These are phyloP conservation scores for Lamellibrachia luymesi DNA, from an alignment of 1,140 invertebrate genomes.

Conservation along the genomic window DNA sequence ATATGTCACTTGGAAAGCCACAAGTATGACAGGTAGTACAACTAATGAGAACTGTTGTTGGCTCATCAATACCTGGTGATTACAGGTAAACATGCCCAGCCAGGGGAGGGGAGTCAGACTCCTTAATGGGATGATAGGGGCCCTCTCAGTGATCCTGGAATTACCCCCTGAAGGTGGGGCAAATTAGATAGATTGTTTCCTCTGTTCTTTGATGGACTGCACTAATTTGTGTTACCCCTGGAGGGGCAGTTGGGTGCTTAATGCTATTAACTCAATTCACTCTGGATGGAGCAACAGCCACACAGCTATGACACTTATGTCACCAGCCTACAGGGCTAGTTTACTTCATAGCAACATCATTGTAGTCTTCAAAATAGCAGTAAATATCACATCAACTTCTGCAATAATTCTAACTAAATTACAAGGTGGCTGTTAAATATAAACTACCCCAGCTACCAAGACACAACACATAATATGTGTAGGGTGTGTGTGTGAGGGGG, in stretches of 20 bases:
- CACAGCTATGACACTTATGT: not conserved
- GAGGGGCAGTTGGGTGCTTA: not conserved
- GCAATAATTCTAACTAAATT: not conserved
- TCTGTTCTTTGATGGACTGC: not conserved
- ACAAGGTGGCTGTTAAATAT: not conserved
- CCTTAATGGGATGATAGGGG: not conserved
- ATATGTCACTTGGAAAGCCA: not conserved
- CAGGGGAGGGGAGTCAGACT: not conserved
- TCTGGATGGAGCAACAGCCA: not conserved
- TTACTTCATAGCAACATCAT: not conserved
- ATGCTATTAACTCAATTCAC: not conserved
- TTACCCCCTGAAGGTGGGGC: not conserved
- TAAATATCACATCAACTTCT: not conserved
- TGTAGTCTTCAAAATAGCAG: not conserved
- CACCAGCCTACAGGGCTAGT: not conserved
- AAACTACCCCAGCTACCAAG: not conserved
- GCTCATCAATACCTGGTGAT: conserved; percentile 4
- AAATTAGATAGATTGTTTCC: not conserved
- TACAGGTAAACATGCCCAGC: not conserved
- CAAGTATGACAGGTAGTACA: not conserved
- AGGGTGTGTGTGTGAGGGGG: no score
- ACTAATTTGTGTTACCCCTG: not conserved
- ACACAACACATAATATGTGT: not conserved
- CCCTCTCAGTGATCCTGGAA: not conserved
- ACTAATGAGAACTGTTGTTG: not conserved